These are phyloP conservation scores for Ennomos quercinarius DNA, from an alignment of 2,888 invertebrate species.

Conservation along the genomic window DNA sequence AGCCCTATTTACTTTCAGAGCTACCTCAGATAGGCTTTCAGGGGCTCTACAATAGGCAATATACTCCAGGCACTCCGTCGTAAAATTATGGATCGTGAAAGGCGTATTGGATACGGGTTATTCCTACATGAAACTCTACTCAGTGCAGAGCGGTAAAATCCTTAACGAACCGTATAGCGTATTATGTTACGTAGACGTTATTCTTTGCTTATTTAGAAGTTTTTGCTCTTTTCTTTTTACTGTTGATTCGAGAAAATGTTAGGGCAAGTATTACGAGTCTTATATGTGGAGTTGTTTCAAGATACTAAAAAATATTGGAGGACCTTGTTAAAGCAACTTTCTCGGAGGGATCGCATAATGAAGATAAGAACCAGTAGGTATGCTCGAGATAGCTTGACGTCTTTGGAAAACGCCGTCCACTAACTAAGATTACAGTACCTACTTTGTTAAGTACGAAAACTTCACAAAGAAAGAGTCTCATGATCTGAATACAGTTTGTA, in stretches of 20 bases:
- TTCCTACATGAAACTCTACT: conserved; percentile 65
- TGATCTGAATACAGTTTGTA: neutral
- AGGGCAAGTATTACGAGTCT: conserved; percentile 6
- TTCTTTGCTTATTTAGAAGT: conserved; percentile 28
- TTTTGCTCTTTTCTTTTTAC: conserved; percentile 12
- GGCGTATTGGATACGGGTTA: conserved; percentile 61
- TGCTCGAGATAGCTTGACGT: conserved; percentile 4
- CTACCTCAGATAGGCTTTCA: conserved; percentile 31
- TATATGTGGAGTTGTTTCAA: conserved; percentile 11
- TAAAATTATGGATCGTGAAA: conserved; percentile 60
- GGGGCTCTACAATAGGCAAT: conserved; percentile 29
- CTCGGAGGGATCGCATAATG: conserved; percentile 14
- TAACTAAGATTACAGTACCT: conserved; percentile 15
- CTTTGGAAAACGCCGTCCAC: neutral
- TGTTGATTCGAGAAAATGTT: conserved; percentile 15
- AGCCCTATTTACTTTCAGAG: conserved; percentile 25
- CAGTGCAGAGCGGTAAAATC: conserved; percentile 52
- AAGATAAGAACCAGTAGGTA: conserved; percentile 9
- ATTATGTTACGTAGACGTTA: conserved; percentile 31
- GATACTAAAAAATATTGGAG: conserved; percentile 14
- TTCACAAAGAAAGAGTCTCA: conserved; percentile 1
- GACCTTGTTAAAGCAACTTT: conserved; percentile 18
- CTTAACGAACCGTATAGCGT: conserved; percentile 39
- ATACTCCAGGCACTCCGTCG: conserved; percentile 35
- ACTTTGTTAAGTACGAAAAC: conserved; percentile 13